Conservation (phyloP, 2,113 vertebrate species). For the Dromas ardeola region DNA sequence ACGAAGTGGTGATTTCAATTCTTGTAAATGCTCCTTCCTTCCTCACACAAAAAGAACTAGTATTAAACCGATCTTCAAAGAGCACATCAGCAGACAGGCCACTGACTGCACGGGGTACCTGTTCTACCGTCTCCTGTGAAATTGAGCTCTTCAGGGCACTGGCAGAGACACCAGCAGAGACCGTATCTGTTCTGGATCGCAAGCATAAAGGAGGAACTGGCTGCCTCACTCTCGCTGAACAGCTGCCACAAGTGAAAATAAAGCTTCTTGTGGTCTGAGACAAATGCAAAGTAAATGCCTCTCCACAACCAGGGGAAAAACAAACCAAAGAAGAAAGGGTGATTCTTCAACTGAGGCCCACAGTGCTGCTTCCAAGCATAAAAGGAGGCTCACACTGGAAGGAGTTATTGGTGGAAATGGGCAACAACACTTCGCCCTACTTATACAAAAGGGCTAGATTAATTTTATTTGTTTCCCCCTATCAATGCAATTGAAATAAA, state of each 20-base stretch:
- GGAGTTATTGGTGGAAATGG: not conserved
- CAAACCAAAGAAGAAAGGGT: not conserved
- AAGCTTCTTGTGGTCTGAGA: slow-evolving; percentile 20
- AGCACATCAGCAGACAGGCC: not conserved
- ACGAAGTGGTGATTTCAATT: not conserved
- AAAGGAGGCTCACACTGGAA: not conserved
- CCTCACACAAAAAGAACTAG: not conserved
- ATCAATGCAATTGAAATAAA: not conserved
- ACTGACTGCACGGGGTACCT: not conserved
- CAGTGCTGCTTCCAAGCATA: not conserved
- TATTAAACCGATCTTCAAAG: not conserved
- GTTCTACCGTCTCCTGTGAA: not conserved
- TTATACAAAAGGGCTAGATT: not conserved
- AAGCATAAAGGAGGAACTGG: not conserved
- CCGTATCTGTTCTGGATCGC: not conserved
- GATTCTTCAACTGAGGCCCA: not conserved
- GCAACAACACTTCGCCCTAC: not conserved
- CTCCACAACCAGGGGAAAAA: not conserved
- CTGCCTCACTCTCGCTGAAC: slow-evolving; percentile 23
- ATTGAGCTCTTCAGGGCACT: not conserved
- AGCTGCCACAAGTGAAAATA: slow-evolving; percentile 42
- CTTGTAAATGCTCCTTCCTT: not conserved
- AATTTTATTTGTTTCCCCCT: not conserved
- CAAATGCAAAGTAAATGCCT: slow-evolving; percentile 12
- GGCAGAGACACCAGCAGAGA: not conserved